phyloP scores from a whole-genome alignment of 2,888 invertebrate genomes.

The Mesoligia furuncula region DNA sequence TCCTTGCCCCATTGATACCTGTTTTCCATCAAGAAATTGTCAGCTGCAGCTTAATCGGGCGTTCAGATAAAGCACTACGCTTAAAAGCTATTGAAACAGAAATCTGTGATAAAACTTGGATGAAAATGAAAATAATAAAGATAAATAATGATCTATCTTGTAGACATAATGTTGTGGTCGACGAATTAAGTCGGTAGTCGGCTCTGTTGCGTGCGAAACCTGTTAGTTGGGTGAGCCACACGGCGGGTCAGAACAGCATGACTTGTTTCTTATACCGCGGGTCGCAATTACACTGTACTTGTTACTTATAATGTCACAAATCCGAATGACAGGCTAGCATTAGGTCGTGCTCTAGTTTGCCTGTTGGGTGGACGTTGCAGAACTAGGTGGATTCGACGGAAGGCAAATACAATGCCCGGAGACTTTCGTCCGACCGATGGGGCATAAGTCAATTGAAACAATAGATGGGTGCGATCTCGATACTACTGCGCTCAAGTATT shows the following conservation, averaged over 20 bases:
- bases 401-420: constrained; percentile 78
- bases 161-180: constrained; percentile 49
- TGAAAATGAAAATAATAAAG: constrained; percentile 21
- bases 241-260: constrained; percentile 57
- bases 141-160: constrained; percentile 37
- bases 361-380: constrained; percentile 57
- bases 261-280: constrained; percentile 62
- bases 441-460: constrained; percentile 84
- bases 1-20: background rate
- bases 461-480: constrained; percentile 82
- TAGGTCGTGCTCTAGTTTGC: constrained; percentile 58
- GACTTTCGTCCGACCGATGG: constrained; percentile 77
- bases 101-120: constrained; percentile 24
- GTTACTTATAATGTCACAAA: constrained; percentile 30
- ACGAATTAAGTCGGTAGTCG: constrained; percentile 65
- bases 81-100: constrained; percentile 24
- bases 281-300: constrained; percentile 58
- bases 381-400: constrained; percentile 67
- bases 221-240: constrained; percentile 67
- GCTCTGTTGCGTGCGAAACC: constrained; percentile 72
- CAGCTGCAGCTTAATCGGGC: background rate
- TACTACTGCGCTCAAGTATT: constrained; percentile 36
- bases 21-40: constrained; percentile 1
- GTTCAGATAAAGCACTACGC: constrained; percentile 6
- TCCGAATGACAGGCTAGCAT: constrained; percentile 25